Conservation (phyloP, 2,797 vertebrate species). For the Dallia pectoralis region DNA sequence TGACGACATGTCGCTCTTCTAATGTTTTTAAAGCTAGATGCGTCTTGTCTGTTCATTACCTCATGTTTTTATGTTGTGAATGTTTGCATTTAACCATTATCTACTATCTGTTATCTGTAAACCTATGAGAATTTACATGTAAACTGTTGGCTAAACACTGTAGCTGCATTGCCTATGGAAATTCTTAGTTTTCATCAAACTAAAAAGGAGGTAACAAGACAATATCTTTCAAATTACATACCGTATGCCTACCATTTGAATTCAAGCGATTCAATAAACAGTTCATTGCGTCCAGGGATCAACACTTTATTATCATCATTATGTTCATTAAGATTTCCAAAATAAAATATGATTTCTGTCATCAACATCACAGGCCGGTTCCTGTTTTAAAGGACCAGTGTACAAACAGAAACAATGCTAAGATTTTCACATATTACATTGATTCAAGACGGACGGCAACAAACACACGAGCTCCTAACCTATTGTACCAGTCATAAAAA, state of each 20-base stretch:
- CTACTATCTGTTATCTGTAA: no score
- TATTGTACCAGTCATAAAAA: background rate
- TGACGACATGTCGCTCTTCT: no score
- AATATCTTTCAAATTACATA: background rate
- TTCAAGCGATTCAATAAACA: background rate
- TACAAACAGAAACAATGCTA: slow-evolving; percentile 33
- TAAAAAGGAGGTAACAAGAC: background rate
- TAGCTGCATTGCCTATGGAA: no score
- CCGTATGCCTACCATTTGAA: background rate
- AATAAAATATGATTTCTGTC: slow-evolving; percentile 49
- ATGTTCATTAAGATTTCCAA: slow-evolving; percentile 28
- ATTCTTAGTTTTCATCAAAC: background rate
- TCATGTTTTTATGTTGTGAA: no score
- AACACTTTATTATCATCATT: slow-evolving; percentile 40
- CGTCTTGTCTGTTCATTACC: no score
- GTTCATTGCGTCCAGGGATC: slow-evolving; percentile 14
- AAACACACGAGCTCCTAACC: background rate
- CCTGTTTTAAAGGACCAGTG: slow-evolving; percentile 27
- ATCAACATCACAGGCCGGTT: slow-evolving; percentile 24
- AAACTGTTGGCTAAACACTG: no score
- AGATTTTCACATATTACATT: no score
- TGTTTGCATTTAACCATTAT: no score
- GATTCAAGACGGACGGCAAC: background rate
- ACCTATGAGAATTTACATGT: no score
- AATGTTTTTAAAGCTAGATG: no score